Conservation (phyloP, 1,140 invertebrate species). For the Tribolium madens region DNA sequence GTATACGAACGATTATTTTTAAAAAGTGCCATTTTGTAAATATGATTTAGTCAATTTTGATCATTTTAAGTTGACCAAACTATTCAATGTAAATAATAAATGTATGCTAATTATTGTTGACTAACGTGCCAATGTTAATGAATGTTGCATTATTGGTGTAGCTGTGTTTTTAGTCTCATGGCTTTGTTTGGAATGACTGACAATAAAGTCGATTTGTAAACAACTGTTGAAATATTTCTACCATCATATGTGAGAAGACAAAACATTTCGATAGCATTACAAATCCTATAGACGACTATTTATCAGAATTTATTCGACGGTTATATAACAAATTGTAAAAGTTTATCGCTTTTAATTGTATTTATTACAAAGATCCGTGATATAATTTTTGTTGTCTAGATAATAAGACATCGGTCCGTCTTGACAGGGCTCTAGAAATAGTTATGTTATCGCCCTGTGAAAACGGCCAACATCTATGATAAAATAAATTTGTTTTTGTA, state of each 20-base stretch:
- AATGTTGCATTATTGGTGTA: constrained; percentile 35
- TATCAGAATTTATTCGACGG: constrained; percentile 27
- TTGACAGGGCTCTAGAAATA: background rate
- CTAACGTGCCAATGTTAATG: constrained; percentile 33
- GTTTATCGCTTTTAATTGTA: constrained; percentile 36
- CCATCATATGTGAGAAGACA: background rate
- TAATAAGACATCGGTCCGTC: background rate
- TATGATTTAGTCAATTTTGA: constrained; percentile 13
- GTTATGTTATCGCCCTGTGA: background rate
- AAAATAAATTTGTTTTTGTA: constrained; percentile 6
- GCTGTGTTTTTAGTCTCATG: constrained; percentile 19
- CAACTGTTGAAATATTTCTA: background rate
- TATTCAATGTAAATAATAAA: constrained; percentile 18
- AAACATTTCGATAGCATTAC: constrained; percentile 6
- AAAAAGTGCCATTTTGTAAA: constrained; percentile 21
- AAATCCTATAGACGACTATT: constrained; percentile 4
- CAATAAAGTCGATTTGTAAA: constrained; percentile 24
- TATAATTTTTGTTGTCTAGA: constrained; percentile 27
- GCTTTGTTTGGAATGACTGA: constrained; percentile 23
- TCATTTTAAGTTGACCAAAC: constrained; percentile 5
- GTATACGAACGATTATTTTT: background rate
- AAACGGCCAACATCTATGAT: background rate
- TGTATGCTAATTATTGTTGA: constrained; percentile 28
- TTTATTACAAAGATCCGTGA: background rate
- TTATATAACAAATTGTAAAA: constrained; percentile 28